Evolutionary conservation across 2,888 invertebrate genomes (phyloP), one percentile per base, ranked within the genome.

Genomic region (Panorpa germanica): DNA sequence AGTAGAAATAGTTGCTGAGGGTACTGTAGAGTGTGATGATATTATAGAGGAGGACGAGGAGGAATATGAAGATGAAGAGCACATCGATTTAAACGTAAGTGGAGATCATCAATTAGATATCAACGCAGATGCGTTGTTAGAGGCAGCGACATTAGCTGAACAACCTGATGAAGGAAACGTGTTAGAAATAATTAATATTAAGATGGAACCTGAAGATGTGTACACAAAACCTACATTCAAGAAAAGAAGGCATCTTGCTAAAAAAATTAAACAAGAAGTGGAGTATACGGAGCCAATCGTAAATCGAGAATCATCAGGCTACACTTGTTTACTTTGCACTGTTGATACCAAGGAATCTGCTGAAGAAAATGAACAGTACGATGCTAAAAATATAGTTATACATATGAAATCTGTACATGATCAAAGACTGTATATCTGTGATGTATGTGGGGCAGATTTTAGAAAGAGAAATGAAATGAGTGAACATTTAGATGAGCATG

Each of bases 381-480:
- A 70, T 40, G 64, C 70, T 1, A 65, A 65, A 35, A 46, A 52
- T 0, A 69, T 74, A 34, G 62, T 65, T 41, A 45, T 55, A 0
- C 80, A 81, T 39, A 49, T 77, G 42, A 68, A 65, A 43, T 41
- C 44, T 0, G 47, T 40, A 0, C 81, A 81, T 46, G 65, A 66
- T 28, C 55, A 65, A 1, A 57, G 70, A 0, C 44, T 75, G 3
- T 75, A 76, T 44, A 65, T 78, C 28, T 82, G 81, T 39, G 68
- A 68, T 34, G 51, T 70, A 4, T 81, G 81, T 43, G 71, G 71
- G 0, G 53, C 57, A 14, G 66, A 72, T 27, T 70, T 76, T 43
- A 50, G 63, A 25, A 69, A 65, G 39, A 54, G 73, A 11, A 62
- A 58, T n/a, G 70, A 71, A 33, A 56, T 74, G 4, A 63, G 63